A percentile compares a stretch with the other conserved stretches of the same genome.
Evolutionary conservation across 1,140 invertebrate species (phyloP).

Genomic region (Tetramorium simillimum): DNA sequence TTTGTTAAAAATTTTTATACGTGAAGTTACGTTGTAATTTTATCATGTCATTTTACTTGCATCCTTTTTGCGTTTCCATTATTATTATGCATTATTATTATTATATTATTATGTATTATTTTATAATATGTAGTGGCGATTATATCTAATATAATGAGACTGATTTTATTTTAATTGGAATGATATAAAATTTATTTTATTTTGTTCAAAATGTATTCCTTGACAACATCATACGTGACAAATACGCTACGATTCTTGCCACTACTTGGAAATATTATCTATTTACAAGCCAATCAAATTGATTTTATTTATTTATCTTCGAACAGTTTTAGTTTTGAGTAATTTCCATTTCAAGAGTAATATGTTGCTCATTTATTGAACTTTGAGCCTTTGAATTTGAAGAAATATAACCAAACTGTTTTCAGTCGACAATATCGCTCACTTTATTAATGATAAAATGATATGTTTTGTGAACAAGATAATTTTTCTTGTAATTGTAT

Average conservation of each 20-base stretch:
- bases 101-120: background rate
- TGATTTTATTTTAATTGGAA: constrained; percentile 7
- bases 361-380: background rate
- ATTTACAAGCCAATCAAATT: background rate
- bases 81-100: too few species aligned
- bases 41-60: background rate
- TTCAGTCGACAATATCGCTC: background rate
- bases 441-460: background rate
- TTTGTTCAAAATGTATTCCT: background rate
- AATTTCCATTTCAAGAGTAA: background rate
- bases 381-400: background rate
- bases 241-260: background rate
- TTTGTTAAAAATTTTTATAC: background rate
- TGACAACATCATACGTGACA: too few species aligned
- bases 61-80: background rate
- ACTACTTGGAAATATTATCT: background rate
- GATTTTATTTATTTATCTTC: background rate
- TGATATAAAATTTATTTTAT: background rate
- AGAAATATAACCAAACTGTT: background rate
- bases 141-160: background rate
- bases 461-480: background rate
- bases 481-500: background rate
- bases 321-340: background rate
- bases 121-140: background rate
- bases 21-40: background rate